Percentiles rank a stretch among this genome's conserved stretches.
Conservation (phyloP, 1,140 invertebrate genomes). For the Trichogramma pretiosum region DNA sequence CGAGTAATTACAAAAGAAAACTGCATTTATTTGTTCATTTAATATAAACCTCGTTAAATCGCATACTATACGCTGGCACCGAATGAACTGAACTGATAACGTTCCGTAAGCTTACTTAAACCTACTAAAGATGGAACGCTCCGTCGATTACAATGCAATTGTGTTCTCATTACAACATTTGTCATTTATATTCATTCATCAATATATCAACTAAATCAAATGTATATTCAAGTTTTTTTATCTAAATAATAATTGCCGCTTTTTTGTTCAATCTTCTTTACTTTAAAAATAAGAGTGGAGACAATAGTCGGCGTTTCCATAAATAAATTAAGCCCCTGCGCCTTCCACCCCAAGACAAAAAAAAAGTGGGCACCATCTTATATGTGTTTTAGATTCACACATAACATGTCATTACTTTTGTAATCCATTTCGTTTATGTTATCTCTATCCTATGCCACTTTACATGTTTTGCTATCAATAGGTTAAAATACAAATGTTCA, state of each 20-base stretch:
- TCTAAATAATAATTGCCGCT: too few relatives aligned
- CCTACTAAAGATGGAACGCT: slow-evolving; percentile 15
- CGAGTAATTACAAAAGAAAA: slow-evolving; percentile 22
- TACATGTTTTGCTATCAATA: slow-evolving; percentile 45
- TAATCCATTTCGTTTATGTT: too few relatives aligned
- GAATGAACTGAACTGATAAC: slow-evolving; percentile 34
- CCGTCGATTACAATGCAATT: slow-evolving; percentile 14
- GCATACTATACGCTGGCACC: slow-evolving; percentile 27
- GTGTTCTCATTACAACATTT: too few relatives aligned
- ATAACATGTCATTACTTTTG: slow-evolving; percentile 17
- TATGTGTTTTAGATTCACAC: slow-evolving; percentile 9
- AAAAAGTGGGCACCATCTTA: slow-evolving; percentile 26
- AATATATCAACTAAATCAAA: slow-evolving; percentile 19
- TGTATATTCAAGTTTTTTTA: slow-evolving; percentile 15
- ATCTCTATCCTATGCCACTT: slow-evolving; percentile 42
- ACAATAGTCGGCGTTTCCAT: slow-evolving; percentile 31
- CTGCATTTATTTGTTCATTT: slow-evolving; percentile 13
- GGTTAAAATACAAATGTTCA: slow-evolving; percentile 49
- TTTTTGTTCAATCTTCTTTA: too few relatives aligned
- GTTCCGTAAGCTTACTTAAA: slow-evolving; percentile 18
- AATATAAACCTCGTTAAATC: slow-evolving; percentile 10
- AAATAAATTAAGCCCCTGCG: slow-evolving; percentile 35
- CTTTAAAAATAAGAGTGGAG: slow-evolving; percentile 24
- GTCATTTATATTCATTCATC: slow-evolving; percentile 7
- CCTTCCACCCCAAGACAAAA: slow-evolving; percentile 27